A percentile compares a stretch with the other conserved stretches of the same genome.
Conservation (phyloP, 1,140 invertebrate species). For the Zelostemma sp. region DNA sequence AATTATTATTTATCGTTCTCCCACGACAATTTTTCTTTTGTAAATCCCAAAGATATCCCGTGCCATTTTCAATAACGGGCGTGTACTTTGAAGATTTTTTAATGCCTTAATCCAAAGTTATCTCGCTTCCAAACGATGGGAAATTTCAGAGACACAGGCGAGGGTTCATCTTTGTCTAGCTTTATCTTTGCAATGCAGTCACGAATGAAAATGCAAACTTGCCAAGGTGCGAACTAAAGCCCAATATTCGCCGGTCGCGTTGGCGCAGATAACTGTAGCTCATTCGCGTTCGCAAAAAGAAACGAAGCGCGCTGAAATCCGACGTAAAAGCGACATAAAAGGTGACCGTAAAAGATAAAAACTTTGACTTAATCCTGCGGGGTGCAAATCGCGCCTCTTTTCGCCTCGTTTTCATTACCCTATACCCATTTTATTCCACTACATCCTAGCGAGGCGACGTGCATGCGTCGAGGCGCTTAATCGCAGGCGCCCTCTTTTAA, state of each 20-base stretch:
- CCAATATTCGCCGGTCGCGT: constrained; percentile 31
- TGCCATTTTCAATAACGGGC: no score
- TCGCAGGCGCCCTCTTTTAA: constrained; percentile 2
- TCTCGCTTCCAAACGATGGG: no score
- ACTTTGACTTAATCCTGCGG: constrained; percentile 52
- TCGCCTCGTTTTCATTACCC: constrained; percentile 57
- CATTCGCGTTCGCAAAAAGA: constrained; percentile 32
- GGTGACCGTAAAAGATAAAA: constrained; percentile 48
- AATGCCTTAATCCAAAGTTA: no score
- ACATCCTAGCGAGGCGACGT: constrained; percentile 11
- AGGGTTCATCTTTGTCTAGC: background rate
- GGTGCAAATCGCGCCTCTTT: constrained; percentile 53
- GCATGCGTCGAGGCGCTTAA: constrained; percentile 22
- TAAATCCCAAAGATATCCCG: no score
- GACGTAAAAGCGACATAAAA: constrained; percentile 53
- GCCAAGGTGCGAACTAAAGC: constrained; percentile 29
- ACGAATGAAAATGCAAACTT: constrained; percentile 15
- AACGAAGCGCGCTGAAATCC: constrained; percentile 35
- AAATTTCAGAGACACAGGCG: no score
- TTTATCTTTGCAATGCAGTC: constrained; percentile 13
- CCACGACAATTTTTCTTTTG: no score
- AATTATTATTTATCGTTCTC: no score
- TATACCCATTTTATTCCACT: constrained; percentile 35
- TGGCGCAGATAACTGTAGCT: constrained; percentile 35
- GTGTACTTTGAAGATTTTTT: no score